A percentile compares a stretch with the other conserved stretches of the same genome.
phyloP scores from a whole-genome alignment of 1,140 invertebrate genomes.

The Penaeus chinensis region DNA sequence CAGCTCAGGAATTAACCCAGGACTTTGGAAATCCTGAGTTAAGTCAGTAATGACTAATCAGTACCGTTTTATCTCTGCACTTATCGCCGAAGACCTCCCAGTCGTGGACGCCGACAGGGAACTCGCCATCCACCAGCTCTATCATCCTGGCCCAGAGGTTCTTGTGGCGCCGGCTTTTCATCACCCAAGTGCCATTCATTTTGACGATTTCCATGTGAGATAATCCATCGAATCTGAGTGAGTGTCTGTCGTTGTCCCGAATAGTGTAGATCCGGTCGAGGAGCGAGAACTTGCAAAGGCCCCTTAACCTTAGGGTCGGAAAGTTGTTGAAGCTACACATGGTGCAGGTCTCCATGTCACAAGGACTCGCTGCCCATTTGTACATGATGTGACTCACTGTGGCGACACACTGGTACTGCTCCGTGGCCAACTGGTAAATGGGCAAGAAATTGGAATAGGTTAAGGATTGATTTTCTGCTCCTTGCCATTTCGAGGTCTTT shows the following conservation, averaged over 20 bases:
- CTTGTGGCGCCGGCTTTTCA: conserved; percentile 37
- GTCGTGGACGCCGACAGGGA: conserved; percentile 41
- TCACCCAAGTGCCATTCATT: conserved; percentile 26
- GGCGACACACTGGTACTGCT: conserved; percentile 48
- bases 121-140: conserved; percentile 15
- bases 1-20: background rate
- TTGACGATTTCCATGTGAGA: conserved; percentile 16
- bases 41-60: background rate
- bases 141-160: conserved; percentile 7
- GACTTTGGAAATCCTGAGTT: no score
- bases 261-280: conserved; percentile 33
- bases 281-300: conserved; percentile 29
- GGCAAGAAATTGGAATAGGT: conserved; percentile 27
- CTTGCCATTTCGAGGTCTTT: conserved; percentile 1
- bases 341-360: conserved; percentile 41
- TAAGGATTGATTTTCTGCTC: conserved; percentile 5
- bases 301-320: conserved; percentile 40
- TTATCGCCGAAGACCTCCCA: conserved; percentile 39
- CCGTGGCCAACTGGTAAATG: conserved; percentile 26
- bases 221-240: conserved; percentile 31
- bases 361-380: conserved; percentile 46
- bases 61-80: conserved; percentile 38
- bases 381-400: conserved; percentile 40
- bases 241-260: conserved; percentile 26
- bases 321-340: conserved; percentile 37